phyloP scores from a whole-genome alignment of 2,797 vertebrate genomes.

The Sebastes kiyomatsui region DNA sequence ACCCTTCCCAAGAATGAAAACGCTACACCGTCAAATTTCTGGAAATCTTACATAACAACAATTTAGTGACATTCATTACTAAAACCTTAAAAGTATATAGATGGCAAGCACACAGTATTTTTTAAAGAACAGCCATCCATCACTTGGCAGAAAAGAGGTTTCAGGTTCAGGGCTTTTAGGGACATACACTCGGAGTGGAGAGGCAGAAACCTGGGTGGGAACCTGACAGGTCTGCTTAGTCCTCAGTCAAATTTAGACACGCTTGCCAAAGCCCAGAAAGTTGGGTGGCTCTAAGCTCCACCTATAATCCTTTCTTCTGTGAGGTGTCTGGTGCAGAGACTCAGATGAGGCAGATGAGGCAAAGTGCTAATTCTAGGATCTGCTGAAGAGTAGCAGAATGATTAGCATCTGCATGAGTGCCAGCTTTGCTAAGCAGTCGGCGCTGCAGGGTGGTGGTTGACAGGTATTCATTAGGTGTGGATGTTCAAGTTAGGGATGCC shows the following conservation, averaged over 20 bases:
- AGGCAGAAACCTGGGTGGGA: conserved; percentile 1
- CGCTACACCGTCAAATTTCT: conserved; percentile 8
- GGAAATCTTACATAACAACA: conserved; percentile 37
- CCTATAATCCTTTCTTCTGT: conserved; percentile 42
- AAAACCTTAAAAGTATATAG: conserved; percentile 10
- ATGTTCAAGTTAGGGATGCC: background rate
- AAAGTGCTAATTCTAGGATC: conserved; percentile 62
- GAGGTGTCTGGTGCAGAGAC: conserved; percentile 75
- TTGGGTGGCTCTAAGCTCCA: background rate
- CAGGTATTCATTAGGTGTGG: background rate
- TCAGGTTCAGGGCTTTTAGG: background rate
- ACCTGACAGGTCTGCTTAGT: conserved; percentile 17
- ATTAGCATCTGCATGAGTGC: conserved; percentile 73
- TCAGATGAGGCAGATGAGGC: background rate
- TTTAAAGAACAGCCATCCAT: conserved; percentile 9
- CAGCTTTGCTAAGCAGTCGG: conserved; percentile 29
- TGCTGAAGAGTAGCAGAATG: conserved; percentile 80
- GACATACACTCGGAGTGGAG: background rate
- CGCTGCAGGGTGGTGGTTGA: conserved; percentile 22
- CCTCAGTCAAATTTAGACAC: conserved; percentile 22
- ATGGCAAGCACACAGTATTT: conserved; percentile 15
- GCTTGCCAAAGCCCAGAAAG: conserved; percentile 10
- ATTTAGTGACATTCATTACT: conserved; percentile 28
- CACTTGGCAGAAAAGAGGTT: background rate
- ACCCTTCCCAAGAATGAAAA: conserved; percentile 36